phyloP scores from a whole-genome alignment of 2,113 vertebrate species.

The Hippocampus comes region DNA sequence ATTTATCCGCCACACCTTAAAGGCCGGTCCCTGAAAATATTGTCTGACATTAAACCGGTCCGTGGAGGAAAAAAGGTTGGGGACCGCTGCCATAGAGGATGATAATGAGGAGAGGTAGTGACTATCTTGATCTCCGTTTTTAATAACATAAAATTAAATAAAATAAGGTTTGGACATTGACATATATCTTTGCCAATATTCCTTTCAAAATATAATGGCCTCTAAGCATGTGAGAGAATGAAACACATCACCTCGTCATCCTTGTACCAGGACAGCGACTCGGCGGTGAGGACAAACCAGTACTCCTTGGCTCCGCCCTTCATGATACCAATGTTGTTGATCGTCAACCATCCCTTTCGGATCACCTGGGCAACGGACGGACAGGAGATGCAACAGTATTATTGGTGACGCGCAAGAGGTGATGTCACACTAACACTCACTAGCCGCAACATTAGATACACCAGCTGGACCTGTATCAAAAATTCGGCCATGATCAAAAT shows the following conservation, averaged over 20 bases:
- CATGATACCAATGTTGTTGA: slow-evolving; percentile 99
- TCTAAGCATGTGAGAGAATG: not conserved
- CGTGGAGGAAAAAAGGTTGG: too few species aligned
- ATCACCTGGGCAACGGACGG: slow-evolving; percentile 81
- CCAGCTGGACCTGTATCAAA: not conserved
- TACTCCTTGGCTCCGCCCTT: slow-evolving; percentile 98
- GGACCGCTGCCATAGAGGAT: not conserved
- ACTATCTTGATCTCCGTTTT: too few species aligned
- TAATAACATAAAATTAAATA: too few species aligned
- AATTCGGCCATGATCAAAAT: not conserved
- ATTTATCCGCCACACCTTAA: too few species aligned
- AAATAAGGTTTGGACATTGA: too few species aligned
- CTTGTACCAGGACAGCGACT: slow-evolving; percentile 98
- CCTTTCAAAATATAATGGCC: not conserved
- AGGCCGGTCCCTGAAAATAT: too few species aligned
- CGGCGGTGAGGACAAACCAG: slow-evolving; percentile 95
- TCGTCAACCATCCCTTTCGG: slow-evolving; percentile 98
- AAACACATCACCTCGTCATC: slow-evolving; percentile 89
- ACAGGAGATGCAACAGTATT: not conserved
- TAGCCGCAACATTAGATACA: not conserved
- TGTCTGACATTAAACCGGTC: too few species aligned
- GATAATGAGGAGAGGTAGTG: too few species aligned
- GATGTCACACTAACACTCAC: not conserved
- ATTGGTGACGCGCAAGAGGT: not conserved
- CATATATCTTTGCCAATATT: not conserved